Conservation (phyloP, 2,113 vertebrate genomes). For the Etheostoma cragini region DNA sequence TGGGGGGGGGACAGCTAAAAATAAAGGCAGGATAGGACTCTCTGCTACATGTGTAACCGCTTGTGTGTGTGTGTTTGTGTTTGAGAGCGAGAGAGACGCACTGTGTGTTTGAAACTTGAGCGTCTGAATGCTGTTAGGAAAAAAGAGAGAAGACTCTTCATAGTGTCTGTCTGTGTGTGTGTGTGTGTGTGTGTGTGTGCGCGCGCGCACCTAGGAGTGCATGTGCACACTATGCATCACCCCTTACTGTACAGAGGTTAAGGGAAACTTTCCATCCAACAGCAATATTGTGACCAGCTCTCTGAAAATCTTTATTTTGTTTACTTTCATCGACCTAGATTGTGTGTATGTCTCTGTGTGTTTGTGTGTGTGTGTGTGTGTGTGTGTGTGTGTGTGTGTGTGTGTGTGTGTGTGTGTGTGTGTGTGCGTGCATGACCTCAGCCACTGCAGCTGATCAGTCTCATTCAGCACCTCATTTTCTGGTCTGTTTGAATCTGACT, state of each 20-base stretch:
- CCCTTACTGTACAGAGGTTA: constrained; percentile 44
- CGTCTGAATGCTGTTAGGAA: constrained; percentile 32
- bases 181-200: not conserved
- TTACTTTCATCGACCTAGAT: constrained; percentile 24
- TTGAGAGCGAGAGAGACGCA: not conserved
- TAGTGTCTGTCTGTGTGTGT: not conserved
- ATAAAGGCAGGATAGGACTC: constrained; percentile 63
- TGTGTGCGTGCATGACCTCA: not conserved
- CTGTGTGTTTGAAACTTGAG: constrained; percentile 4
- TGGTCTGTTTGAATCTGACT: constrained; percentile 20
- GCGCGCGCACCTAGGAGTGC: no score
- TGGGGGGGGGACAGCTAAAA: constrained; percentile 72
- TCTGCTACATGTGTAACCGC: not conserved
- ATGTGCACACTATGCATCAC: not conserved
- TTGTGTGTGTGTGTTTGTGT: not conserved
- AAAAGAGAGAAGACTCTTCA: constrained; percentile 13
- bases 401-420: not conserved
- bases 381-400: not conserved
- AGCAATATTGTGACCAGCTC: constrained; percentile 20
- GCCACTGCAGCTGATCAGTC: constrained; percentile 8
- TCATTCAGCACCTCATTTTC: not conserved
- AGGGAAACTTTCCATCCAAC: constrained; percentile 38
- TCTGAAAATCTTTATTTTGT: constrained; percentile 20
- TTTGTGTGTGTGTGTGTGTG: not conserved
- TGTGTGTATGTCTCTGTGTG: not conserved